phyloP scores from a whole-genome alignment of 2,797 vertebrate species.

The Orestias chungarensis region DNA sequence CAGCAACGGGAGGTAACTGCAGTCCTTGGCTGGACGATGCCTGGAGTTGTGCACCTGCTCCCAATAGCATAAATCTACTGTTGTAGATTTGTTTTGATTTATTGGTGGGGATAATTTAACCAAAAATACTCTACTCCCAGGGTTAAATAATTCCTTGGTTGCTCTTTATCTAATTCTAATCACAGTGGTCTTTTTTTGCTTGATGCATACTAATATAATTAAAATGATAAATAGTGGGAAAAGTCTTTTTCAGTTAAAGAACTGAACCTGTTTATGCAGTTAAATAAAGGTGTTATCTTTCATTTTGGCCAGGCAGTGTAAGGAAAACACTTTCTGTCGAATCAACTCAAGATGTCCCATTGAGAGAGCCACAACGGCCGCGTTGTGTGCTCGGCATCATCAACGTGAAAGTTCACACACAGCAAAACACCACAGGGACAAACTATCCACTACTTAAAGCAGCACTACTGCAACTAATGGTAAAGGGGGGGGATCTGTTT shows the following conservation, averaged over 20 bases:
- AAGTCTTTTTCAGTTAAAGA: background rate
- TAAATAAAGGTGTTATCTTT: background rate
- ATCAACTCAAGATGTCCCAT: conserved; percentile 45
- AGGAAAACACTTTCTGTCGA: background rate
- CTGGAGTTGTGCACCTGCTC: too few relatives aligned
- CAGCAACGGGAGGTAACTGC: too few relatives aligned
- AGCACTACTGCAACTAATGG: conserved; percentile 15
- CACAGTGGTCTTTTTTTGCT: background rate
- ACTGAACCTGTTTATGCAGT: background rate
- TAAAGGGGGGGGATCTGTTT: background rate
- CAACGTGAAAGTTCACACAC: conserved; percentile 39
- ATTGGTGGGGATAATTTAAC: too few relatives aligned
- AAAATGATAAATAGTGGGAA: background rate
- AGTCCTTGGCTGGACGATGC: too few relatives aligned
- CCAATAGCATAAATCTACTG: too few relatives aligned
- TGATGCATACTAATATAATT: background rate
- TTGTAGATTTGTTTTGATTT: too few relatives aligned
- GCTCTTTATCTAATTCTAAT: background rate
- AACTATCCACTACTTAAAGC: conserved; percentile 30
- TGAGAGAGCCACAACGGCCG: conserved; percentile 43
- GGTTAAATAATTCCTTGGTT: background rate
- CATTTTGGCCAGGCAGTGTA: conserved; percentile 16
- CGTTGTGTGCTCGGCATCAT: conserved; percentile 33
- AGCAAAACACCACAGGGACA: conserved; percentile 32
- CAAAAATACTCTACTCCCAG: background rate